phyloP scores from a whole-genome alignment of 2,888 invertebrate genomes.

The Colostygia pectinataria region DNA sequence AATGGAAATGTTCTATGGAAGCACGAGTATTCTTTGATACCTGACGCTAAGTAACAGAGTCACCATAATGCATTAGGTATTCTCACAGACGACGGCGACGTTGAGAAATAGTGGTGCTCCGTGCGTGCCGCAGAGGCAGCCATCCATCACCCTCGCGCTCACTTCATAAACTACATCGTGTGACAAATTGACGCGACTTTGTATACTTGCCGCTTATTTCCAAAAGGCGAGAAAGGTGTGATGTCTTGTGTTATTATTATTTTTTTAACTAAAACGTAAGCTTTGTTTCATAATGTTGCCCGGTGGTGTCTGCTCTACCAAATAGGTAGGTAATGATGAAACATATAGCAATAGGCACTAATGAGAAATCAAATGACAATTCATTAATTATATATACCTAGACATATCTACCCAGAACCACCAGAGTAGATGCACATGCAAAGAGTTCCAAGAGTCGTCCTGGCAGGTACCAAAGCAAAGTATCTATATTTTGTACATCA shows the following conservation, averaged over 20 bases:
- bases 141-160: constrained; percentile 62
- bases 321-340: no score
- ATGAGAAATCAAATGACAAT: no score
- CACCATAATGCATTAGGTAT: constrained; percentile 54
- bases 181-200: constrained; percentile 53
- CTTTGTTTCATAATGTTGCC: no score
- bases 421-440: no score
- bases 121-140: constrained; percentile 47
- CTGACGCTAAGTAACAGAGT: constrained; percentile 20
- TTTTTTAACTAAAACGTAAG: constrained; percentile 6
- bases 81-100: constrained; percentile 53
- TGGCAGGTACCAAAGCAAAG: no score
- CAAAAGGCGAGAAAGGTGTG: constrained; percentile 22
- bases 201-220: constrained; percentile 32
- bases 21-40: constrained; percentile 4
- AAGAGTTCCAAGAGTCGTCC: no score
- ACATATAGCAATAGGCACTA: no score
- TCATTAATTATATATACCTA: no score
- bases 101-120: constrained; percentile 67
- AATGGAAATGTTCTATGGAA: neutral
- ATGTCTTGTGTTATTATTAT: constrained; percentile 18
- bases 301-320: no score
- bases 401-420: no score
- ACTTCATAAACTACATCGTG: constrained; percentile 56
- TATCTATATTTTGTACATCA: no score